Conservation (phyloP, 2,888 invertebrate species). For the Hirtodrosophila histrioides region DNA sequence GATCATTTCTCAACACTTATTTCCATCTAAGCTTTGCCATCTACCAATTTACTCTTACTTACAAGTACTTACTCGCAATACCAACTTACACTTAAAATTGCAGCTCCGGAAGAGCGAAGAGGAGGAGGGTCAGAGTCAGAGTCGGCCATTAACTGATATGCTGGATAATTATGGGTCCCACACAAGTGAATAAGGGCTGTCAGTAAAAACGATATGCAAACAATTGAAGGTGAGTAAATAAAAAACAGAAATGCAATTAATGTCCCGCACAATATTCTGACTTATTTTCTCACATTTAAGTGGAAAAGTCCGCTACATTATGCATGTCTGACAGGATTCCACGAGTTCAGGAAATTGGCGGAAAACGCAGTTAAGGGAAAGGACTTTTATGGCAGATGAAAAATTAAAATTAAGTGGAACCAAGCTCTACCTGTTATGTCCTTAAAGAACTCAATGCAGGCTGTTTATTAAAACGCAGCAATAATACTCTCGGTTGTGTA, state of each 20-base stretch:
- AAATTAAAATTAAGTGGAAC: too few relatives aligned
- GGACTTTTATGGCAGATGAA: not conserved
- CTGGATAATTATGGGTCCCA: slow-evolving; percentile 47
- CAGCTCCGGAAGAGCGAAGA: too few relatives aligned
- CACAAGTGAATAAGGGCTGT: slow-evolving; percentile 29
- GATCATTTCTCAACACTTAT: too few relatives aligned
- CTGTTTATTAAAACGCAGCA: too few relatives aligned
- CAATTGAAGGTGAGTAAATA: slow-evolving; percentile 5
- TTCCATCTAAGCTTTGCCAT: too few relatives aligned
- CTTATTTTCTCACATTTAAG: slow-evolving; percentile 5
- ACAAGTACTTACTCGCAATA: slow-evolving; percentile 6
- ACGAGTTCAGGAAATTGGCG: not conserved
- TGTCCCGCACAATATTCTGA: slow-evolving; percentile 26
- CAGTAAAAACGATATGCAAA: slow-evolving; percentile 16
- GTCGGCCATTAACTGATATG: slow-evolving; percentile 43
- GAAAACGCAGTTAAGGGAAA: not conserved
- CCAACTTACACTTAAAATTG: slow-evolving; percentile 15
- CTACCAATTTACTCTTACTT: too few relatives aligned
- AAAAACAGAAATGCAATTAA: slow-evolving; percentile 22
- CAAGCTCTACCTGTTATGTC: too few relatives aligned
- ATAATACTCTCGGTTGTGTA: too few relatives aligned
- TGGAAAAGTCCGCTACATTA: slow-evolving; percentile 8
- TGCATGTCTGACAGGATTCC: slow-evolving; percentile 8
- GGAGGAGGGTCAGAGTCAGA: slow-evolving; percentile 3
- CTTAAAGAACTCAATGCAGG: too few relatives aligned